Conservation (phyloP, 2,888 invertebrate species). For the Acrobasis suavella region DNA sequence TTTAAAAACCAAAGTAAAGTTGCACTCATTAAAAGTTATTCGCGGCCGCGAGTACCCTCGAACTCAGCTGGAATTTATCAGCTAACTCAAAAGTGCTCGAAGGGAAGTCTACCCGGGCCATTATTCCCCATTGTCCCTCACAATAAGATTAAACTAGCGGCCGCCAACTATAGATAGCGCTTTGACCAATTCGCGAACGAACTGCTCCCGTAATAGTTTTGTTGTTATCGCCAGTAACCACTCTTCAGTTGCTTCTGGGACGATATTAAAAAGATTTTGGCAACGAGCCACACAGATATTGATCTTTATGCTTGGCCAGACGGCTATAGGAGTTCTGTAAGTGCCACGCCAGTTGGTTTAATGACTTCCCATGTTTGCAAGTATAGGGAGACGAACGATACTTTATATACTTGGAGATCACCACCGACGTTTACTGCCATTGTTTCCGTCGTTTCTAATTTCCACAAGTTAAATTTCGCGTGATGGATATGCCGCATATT, state of each 20-base stretch:
- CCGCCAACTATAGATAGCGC: constrained; percentile 54
- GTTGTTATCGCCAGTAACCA: constrained; percentile 77
- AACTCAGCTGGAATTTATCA: constrained; percentile 68
- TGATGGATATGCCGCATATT: constrained; percentile 40
- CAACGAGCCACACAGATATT: constrained; percentile 77
- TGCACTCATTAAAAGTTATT: constrained; percentile 75
- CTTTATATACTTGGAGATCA: constrained; percentile 63
- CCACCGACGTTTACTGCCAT: constrained; percentile 58
- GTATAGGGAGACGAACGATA: constrained; percentile 59
- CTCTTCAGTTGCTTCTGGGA: constrained; percentile 73
- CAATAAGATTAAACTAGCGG: constrained; percentile 74
- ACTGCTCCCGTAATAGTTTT: constrained; percentile 75
- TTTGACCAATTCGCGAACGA: constrained; percentile 65
- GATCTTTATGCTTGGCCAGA: constrained; percentile 80
- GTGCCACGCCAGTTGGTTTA: constrained; percentile 74
- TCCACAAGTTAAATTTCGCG: constrained; percentile 42
- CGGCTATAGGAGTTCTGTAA: constrained; percentile 73
- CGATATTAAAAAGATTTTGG: constrained; percentile 82
- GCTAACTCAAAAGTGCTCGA: constrained; percentile 67
- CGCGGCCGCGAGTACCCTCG: constrained; percentile 60
- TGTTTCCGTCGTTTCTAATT: constrained; percentile 49
- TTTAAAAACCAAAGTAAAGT: constrained; percentile 64
- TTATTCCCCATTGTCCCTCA: constrained; percentile 72
- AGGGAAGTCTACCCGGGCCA: constrained; percentile 60
- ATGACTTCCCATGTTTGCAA: constrained; percentile 79